Evolutionary conservation across 2,888 invertebrate species (phyloP), one percentile per base, ranked within the genome.

Genomic region (Meiosimyza decipiens): DNA sequence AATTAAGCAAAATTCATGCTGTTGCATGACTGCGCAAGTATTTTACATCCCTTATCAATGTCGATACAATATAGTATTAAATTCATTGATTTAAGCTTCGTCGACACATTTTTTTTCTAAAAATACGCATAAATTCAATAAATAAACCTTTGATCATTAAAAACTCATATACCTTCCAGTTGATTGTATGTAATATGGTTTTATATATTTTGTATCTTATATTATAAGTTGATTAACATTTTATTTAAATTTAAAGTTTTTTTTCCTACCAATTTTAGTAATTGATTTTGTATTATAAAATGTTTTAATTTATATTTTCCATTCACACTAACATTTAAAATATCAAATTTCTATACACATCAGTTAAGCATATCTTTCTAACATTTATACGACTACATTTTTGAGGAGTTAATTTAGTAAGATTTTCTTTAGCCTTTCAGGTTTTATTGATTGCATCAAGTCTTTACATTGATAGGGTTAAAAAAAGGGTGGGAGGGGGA

Each of bases 11-110:
- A 28, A n/a, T 12, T 13, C 18, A 13, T 57, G 22, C 28, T 3
- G 57, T 57, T 28, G 57, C 57, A 57, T 57, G 57, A 11, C 57
- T 18, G 13, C 22, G 22, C 57, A 57, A 57, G 57, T 57, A 28
- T 22, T 57, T 57, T 7, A 28, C 57, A 6, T 15, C 57, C 22
- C 28, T 15, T 28, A 18, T 28, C 28, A 28, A 57, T 57, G 28
- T 57, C 4, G 57, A 6, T 57, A 12, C 13, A 22, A 9, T 57
- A 9, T 22, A 18, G 40, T 40, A 40, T 40, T 40, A 40, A 40
- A 40, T 40, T 6, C 40, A 22, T 57, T 57, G 11, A 22, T 57
- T 57, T 55, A n/a, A 57, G 16, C 16, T 18, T 22, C 55, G 28
- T 57, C 28, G 28, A 18, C 22, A 28, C 57, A 55, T 4, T 16